Evolutionary conservation across 2,888 invertebrate genomes (phyloP).

Genomic region (Epirrita christyi): DNA sequence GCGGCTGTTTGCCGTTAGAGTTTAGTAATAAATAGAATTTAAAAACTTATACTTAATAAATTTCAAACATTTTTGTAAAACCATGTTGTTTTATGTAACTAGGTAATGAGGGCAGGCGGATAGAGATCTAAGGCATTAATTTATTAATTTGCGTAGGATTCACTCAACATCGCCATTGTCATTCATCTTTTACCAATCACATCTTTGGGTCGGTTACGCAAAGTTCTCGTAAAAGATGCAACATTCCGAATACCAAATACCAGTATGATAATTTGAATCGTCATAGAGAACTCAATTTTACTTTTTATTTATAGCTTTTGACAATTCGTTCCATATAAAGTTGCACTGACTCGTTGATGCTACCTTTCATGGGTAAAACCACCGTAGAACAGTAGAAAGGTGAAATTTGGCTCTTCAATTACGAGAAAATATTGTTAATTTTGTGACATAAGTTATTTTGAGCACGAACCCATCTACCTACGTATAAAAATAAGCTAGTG

Average conservation of each 20-base stretch:
- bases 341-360: conserved; percentile 3
- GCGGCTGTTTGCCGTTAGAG: no score
- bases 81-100: conserved; percentile 8
- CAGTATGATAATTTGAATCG: conserved; percentile 35
- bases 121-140: conserved; percentile 16
- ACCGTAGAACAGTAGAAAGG: no score
- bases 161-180: conserved; percentile 32
- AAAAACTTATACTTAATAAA: conserved; percentile 1
- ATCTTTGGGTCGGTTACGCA: conserved; percentile 31
- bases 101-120: conserved; percentile 28
- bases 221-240: conserved; percentile 24
- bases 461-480: no score
- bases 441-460: no score
- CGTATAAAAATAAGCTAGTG: no score
- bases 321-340: conserved; percentile 17
- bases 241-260: conserved; percentile 27
- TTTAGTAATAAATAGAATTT: background rate
- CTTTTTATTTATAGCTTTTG: conserved; percentile 28
- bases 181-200: conserved; percentile 31
- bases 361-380: background rate
- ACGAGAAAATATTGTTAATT: no score
- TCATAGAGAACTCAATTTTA: conserved; percentile 28
- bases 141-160: conserved; percentile 33
- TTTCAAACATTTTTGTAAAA: no score
- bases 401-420: no score